These are phyloP conservation scores for Dryocosmus kuriphilus DNA, from an alignment of 2,888 invertebrate genomes.

Conservation along the genomic window DNA sequence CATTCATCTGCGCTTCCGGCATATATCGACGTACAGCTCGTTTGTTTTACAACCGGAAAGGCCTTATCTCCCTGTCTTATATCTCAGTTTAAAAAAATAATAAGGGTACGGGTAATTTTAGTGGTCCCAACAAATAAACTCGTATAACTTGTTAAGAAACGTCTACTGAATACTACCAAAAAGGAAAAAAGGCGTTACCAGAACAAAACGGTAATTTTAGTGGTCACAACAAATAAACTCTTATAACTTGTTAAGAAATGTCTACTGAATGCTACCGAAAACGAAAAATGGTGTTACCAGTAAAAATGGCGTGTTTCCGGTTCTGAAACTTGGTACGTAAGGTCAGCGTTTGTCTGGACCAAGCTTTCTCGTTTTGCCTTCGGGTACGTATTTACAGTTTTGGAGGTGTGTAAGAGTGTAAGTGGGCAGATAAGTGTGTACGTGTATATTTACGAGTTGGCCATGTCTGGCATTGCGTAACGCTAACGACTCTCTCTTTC, in stretches of 20 bases:
- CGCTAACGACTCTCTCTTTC: constrained; percentile 77
- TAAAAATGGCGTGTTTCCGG: constrained; percentile 54
- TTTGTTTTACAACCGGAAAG: constrained; percentile 32
- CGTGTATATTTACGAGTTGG: constrained; percentile 59
- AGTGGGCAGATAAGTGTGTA: constrained; percentile 20
- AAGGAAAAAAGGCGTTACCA: constrained; percentile 44
- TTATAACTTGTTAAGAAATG: no score
- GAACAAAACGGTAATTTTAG: not conserved
- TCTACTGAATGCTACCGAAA: no score
- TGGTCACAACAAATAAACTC: no score
- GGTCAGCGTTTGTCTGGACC: constrained; percentile 73
- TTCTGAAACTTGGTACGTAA: constrained; percentile 69
- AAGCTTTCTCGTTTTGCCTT: constrained; percentile 65
- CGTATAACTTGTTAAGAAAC: not conserved
- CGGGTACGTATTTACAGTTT: constrained; percentile 54
- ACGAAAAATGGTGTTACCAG: constrained; percentile 42
- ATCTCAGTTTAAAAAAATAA: not conserved
- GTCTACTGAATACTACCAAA: not conserved
- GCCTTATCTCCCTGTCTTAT: constrained; percentile 13
- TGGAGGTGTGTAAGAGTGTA: constrained; percentile 43
- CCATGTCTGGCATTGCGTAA: constrained; percentile 71
- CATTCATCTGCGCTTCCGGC: constrained; percentile 36
- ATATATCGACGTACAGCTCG: constrained; percentile 32
- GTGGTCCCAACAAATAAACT: not conserved
- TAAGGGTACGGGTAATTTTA: not conserved